These are phyloP conservation scores for Melangyna quadrimaculata DNA, from an alignment of 2,888 invertebrate species.

Conservation along the genomic window DNA sequence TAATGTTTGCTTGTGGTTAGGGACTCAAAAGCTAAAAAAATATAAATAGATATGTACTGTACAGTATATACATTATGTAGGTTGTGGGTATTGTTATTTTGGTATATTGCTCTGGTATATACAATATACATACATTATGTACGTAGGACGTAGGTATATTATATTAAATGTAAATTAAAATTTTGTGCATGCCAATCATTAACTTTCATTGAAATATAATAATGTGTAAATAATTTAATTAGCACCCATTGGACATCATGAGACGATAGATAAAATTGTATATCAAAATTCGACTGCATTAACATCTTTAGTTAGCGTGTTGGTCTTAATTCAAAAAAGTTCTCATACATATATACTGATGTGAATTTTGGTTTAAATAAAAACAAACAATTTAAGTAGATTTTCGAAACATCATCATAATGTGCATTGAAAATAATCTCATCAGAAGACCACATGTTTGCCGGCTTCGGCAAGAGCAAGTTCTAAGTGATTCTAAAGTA, in stretches of 20 bases:
- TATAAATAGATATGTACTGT: background rate
- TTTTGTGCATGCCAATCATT: background rate
- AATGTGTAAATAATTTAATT: conserved; percentile 43
- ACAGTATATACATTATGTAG: background rate
- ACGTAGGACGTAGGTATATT: background rate
- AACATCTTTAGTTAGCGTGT: background rate
- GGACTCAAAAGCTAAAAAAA: background rate
- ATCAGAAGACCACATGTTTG: background rate
- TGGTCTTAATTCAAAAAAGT: too few relatives aligned
- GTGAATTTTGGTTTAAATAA: background rate
- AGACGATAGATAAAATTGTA: background rate
- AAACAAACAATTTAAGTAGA: background rate
- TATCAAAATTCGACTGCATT: background rate
- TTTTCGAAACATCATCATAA: background rate
- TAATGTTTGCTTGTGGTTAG: background rate
- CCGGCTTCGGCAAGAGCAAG: background rate
- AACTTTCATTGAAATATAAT: background rate
- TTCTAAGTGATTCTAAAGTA: conserved; percentile 11
- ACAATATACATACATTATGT: background rate
- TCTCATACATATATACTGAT: too few relatives aligned
- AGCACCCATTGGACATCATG: conserved; percentile 23
- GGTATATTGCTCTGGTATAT: background rate
- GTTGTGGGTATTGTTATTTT: background rate
- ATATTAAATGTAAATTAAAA: background rate
- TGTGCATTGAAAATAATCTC: conserved; percentile 9